These are phyloP conservation scores for Catocala fraxini DNA, from an alignment of 2,888 invertebrate genomes.

Conservation along the genomic window DNA sequence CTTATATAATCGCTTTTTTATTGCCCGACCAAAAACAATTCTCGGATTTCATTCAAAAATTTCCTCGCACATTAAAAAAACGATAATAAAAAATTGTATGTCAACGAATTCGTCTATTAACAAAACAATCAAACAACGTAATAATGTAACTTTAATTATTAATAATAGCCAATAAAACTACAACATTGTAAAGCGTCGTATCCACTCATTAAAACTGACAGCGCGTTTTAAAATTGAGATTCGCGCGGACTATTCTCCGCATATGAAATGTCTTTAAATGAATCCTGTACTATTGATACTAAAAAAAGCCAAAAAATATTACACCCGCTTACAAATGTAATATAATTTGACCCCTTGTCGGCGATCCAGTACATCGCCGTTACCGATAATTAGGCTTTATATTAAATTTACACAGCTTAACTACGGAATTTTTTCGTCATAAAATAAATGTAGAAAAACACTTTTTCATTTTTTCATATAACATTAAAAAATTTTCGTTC, in stretches of 20 bases:
- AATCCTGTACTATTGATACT: slow-evolving; percentile 85
- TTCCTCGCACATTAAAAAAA: slow-evolving; percentile 33
- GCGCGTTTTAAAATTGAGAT: slow-evolving; percentile 67
- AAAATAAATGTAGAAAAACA: slow-evolving; percentile 83
- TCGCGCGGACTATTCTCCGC: slow-evolving; percentile 33
- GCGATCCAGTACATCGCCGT: slow-evolving; percentile 54
- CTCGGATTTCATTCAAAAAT: slow-evolving; percentile 9
- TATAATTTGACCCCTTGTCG: slow-evolving; percentile 39
- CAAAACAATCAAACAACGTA: slow-evolving; percentile 72
- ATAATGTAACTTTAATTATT: slow-evolving; percentile 63
- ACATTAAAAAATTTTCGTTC: slow-evolving; percentile 79
- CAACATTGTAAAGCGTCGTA: slow-evolving; percentile 64
- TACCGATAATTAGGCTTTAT: slow-evolving; percentile 77
- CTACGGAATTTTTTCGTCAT: slow-evolving; percentile 80
- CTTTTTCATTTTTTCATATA: slow-evolving; percentile 64
- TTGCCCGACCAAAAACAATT: slow-evolving; percentile 28
- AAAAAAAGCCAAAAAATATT: slow-evolving; percentile 57
- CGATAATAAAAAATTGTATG: slow-evolving; percentile 42
- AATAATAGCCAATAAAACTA: slow-evolving; percentile 77
- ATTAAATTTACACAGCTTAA: slow-evolving; percentile 84
- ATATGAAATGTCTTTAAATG: slow-evolving; percentile 62
- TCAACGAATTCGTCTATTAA: slow-evolving; percentile 74
- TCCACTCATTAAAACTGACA: slow-evolving; percentile 78
- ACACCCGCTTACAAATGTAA: slow-evolving; percentile 48
- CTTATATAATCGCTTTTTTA: slow-evolving; percentile 28